phyloP scores from a whole-genome alignment of 92 coral and sea anemone species.

The Umimayanthus kanabou region DNA sequence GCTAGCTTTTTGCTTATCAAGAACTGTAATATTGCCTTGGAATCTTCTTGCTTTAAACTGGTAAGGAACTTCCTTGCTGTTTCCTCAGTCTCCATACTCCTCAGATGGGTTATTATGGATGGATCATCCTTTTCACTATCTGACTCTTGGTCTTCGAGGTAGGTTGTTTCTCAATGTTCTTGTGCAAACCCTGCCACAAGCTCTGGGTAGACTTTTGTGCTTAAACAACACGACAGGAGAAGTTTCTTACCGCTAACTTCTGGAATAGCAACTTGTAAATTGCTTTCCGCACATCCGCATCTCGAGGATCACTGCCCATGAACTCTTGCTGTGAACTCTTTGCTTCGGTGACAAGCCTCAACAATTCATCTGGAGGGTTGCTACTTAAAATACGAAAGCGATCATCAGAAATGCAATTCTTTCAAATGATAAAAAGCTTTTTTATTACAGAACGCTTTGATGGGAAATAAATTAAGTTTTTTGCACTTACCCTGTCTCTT shows the following conservation, averaged over 20 bases:
- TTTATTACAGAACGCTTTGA: conserved; percentile 5
- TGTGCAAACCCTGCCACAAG: conserved; percentile 9
- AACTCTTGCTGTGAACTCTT: background rate
- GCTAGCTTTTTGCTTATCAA: conserved; percentile 31
- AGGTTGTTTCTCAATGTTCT: background rate
- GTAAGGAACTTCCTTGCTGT: conserved; percentile 4
- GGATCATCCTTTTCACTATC: background rate
- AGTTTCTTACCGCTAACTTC: conserved; percentile 13
- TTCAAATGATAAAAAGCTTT: background rate
- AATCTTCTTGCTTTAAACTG: background rate
- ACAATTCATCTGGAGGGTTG: background rate
- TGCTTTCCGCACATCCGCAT: background rate
- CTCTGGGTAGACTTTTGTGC: conserved; percentile 31
- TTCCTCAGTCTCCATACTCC: background rate
- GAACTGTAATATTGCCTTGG: background rate
- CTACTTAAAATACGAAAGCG: background rate
- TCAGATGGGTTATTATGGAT: background rate
- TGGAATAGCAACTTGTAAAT: background rate
- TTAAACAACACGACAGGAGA: background rate
- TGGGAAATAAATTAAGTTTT: background rate
- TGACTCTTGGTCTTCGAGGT: background rate
- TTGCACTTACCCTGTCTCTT: conserved; percentile 8
- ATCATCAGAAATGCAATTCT: background rate
- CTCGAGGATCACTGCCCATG: background rate
- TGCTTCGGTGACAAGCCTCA: background rate